A percentile compares a stretch with the other conserved stretches of the same genome.
These are phyloP conservation scores for Borostomias antarcticus DNA, from an alignment of 2,797 vertebrate genomes.

Conservation along the genomic window DNA sequence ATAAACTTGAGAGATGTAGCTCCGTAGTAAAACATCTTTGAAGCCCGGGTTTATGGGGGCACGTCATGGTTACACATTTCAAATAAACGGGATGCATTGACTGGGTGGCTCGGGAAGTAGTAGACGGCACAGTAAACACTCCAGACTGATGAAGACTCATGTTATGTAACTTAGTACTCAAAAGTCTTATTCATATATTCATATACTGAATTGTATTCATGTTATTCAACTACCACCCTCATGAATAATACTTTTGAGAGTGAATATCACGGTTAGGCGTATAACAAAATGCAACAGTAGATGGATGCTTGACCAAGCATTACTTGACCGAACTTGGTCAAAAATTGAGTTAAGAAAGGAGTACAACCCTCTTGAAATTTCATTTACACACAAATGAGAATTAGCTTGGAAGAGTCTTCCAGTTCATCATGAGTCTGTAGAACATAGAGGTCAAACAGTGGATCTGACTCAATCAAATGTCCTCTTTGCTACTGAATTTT, in stretches of 20 bases:
- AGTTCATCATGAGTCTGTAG: too few species aligned
- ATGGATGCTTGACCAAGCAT: not conserved
- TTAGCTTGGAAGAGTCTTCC: too few species aligned
- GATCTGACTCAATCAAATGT: too few species aligned
- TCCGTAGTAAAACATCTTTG: not conserved
- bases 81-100: not conserved
- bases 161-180: not conserved
- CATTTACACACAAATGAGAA: too few species aligned
- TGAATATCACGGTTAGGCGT: not conserved
- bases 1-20: conserved; percentile 6
- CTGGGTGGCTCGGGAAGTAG: not conserved
- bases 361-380: not conserved
- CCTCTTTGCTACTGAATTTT: too few species aligned
- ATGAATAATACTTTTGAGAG: not conserved
- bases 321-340: not conserved
- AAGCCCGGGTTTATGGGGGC: conserved; percentile 1
- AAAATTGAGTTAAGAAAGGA: too few species aligned
- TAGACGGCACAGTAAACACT: not conserved
- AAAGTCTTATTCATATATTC: too few species aligned
- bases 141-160: not conserved
- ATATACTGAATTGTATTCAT: too few species aligned
- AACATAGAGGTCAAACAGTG: too few species aligned
- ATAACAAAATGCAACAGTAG: not conserved
- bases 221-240: not conserved
- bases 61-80: not conserved